These are phyloP conservation scores for Danaus plexippus DNA, from an alignment of 1,140 invertebrate species.

Conservation along the genomic window DNA sequence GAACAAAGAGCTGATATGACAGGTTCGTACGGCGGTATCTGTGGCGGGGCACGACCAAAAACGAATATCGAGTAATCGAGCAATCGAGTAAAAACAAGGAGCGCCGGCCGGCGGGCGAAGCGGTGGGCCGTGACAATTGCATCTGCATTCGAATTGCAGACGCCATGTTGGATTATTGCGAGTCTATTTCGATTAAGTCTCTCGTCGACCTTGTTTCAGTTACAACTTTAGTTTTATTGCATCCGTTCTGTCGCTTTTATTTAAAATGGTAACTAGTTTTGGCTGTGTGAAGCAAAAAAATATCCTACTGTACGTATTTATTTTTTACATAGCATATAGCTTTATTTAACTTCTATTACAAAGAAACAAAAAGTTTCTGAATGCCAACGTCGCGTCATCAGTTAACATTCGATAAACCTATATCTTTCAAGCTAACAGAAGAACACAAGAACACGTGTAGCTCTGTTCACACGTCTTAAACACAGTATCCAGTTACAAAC, in stretches of 20 bases:
- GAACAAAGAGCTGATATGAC: conserved; percentile 67
- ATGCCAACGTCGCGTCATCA: too few species aligned
- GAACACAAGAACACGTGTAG: conserved; percentile 24
- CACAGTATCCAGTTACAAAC: conserved; percentile 32
- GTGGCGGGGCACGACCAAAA: conserved; percentile 49
- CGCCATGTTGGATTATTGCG: conserved; percentile 62
- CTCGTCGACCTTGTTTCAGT: conserved; percentile 30
- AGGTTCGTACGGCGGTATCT: conserved; percentile 59
- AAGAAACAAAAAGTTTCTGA: too few species aligned
- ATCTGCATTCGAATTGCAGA: conserved; percentile 50
- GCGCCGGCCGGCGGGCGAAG: conserved; percentile 31
- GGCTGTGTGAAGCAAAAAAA: not conserved
- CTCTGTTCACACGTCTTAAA: conserved; percentile 25
- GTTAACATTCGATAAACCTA: too few species aligned
- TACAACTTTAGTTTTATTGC: conserved; percentile 1
- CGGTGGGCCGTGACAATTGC: conserved; percentile 65
- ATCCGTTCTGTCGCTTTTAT: conserved; percentile 1
- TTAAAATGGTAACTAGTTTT: conserved; percentile 4
- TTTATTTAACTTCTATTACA: too few species aligned
- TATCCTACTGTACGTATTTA: not conserved
- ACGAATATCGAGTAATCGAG: conserved; percentile 55
- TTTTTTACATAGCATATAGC: too few species aligned
- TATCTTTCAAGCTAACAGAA: conserved; percentile 1
- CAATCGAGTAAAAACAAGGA: conserved; percentile 64
- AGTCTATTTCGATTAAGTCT: conserved; percentile 55